Evolutionary conservation across 2,888 invertebrate genomes (phyloP), one percentile per base, ranked within the genome.

Genomic region (Nasonia oneida): DNA sequence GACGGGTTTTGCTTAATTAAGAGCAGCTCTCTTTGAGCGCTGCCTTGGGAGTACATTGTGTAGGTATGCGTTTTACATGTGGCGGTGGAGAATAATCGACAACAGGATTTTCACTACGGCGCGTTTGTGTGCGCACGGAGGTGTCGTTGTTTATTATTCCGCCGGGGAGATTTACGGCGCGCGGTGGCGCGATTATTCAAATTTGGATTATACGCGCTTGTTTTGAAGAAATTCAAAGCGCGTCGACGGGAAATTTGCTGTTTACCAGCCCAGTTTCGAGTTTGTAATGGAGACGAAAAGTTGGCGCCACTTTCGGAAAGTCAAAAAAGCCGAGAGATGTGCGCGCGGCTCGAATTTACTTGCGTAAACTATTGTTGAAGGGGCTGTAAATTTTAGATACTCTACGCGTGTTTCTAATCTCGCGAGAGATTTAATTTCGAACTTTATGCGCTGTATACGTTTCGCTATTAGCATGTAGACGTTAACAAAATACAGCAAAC

Each of bases 1-100:
- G 70, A 71, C 76, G 12, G 53, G 12, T 15, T 57, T 81, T 77
- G 67, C 37, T 81, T 85, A 85, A 85, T 85, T 84, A 75, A 50
- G 70, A 15, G 57, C 15, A 61, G 23, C 67, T 33, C 14, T 39
- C 23, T 15, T 8, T n/a, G 29, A 8, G 15, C 53, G 53, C 33
- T 50, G 74, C 29, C 37, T 61, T 23, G 14, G n/a, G 29, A 77
- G 64, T 23, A 29, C 10, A 18, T 33, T 33, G 29, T 29, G 3
- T 4, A 15, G 23, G 23, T 23, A 23, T 33, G 67, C 10, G 67
- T 67, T 67, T 29, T 67, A 33, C 67, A 67, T 33, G 67, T 14
- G 33, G 10, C 67, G 67, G 23, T 33, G 67, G 23, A 23, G 23
- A 64, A 29, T 64, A 64, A 33, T 29, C 33, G 67, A 29, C 70